Evolutionary conservation across 2,888 invertebrate genomes (phyloP).

Genomic region (Yponomeuta plumbellus): DNA sequence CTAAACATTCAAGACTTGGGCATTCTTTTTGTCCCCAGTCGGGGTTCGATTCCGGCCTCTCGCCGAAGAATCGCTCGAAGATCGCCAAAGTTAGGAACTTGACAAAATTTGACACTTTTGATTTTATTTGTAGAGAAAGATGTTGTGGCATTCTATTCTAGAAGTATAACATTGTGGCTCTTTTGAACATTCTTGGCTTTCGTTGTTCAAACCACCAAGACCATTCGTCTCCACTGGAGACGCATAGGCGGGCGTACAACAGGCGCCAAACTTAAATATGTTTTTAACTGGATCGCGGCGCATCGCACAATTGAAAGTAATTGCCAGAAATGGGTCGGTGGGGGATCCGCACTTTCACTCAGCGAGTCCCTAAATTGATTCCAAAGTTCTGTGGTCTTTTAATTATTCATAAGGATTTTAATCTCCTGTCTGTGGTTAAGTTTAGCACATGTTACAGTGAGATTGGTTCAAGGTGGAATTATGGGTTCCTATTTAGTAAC

Average conservation of each 20-base stretch:
- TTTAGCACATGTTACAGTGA: neutral
- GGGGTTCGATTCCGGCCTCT: no score
- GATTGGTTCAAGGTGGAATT: neutral
- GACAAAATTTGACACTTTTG: no score
- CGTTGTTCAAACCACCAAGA: neutral
- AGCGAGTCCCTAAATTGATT: neutral
- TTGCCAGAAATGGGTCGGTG: slow-evolving; percentile 13
- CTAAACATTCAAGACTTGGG: no score
- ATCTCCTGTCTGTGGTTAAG: neutral
- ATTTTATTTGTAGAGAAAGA: no score
- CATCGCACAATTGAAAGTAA: slow-evolving; percentile 14
- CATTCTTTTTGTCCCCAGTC: no score
- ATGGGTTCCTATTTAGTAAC: neutral
- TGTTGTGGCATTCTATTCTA: no score
- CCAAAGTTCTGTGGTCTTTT: neutral
- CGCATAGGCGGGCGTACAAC: neutral
- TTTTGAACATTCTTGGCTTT: neutral
- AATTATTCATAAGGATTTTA: neutral
- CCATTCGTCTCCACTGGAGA: neutral
- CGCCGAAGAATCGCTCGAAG: no score
- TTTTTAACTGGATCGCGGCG: slow-evolving; percentile 16
- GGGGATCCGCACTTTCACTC: neutral
- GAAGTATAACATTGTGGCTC: neutral
- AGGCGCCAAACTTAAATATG: slow-evolving; percentile 15
- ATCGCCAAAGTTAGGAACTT: no score